Base-by-base conservation (phyloP, 2,888 invertebrate species). In the Drosophila robusta region DNA sequence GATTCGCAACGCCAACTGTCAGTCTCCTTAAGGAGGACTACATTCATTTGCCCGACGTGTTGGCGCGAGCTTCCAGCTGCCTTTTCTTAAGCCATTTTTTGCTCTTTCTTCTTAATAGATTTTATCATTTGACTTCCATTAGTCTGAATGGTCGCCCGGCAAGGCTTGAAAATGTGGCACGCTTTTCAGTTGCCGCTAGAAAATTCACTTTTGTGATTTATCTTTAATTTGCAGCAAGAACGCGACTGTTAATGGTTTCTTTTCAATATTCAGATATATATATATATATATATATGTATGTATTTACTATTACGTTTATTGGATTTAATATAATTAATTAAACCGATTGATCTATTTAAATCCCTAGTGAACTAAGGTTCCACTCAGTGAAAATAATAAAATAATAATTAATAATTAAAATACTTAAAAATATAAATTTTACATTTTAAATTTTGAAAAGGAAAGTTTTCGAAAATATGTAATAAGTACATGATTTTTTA, bases 1-100 rank as follows among this genome's bases (percentile, higher is more conserved):
- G 49, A 56, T 29, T 38, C 55, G 34, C 29, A 46, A 24, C 50
- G 71, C 63, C 58, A 64, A 47, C 70, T 77, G 77, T 77, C 77
- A 74, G 61, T 61, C 49, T 54, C 55, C 49, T 22, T 45, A 64
- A 67, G 56, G 56, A 69, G 50, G 49, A 46, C 38, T 57, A 39
- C 60, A 56, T 66, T 69, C 60, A 70, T 61, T 76, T 69, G 56
- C 36, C 49, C 49, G 26, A 51, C 42, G 39, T 34, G 12, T 36
- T 51, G 29, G 14, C 38, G 51, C 39, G 12, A 12, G 4, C 44
- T 44, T 42, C 34, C 63, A 52, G 45, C 36, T 22, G 49, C 26
- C 36, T 44, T 9, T 11, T 9, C 9, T 58, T 60, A 42, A 66
- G 61, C 39, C 14, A 12, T 54, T 26, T 29, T 36, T 41, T 24